Base-by-base conservation (phyloP, 2,888 invertebrate genomes). In the Brenthis hecate region DNA sequence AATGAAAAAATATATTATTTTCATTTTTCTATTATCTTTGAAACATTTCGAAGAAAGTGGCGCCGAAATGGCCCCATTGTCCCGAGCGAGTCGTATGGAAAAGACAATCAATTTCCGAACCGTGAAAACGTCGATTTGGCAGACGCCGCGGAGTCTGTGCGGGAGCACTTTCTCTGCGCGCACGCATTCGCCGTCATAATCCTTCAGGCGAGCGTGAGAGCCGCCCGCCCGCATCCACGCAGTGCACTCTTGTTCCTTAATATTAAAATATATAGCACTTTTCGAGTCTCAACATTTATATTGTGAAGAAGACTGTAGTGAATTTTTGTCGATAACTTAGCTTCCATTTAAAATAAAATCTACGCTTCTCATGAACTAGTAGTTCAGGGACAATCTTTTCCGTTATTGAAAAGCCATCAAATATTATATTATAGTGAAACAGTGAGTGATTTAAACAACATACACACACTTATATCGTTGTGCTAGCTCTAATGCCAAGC, bases 101-200 rank as follows among this genome's bases (percentile, higher is more conserved):
- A 89, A 89, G 85, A 82, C 78, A 81, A 84, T 87, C 80, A 83
- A 86, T 90, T 88, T 86, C 77, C 83, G 85, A 85, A 85, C 85
- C 89, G 86, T 88, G 88, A 90, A 91, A 89, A 89, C 85, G 82
- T 75, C 82, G 82, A 86, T 88, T 91, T 89, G 92, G 89, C 90
- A 91, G 92, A 88, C 92, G 89, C 84, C 89, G 85, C 85, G 84
- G 88, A 91, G 92, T 92, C 92, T 92, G 91, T 85, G 86, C 87
- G 79, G 83, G 85, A 86, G 80, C 84, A 91, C 92, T 92, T 92
- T 91, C 92, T 89, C 91, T 86, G 90, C 85, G 85, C 85, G 80
- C 80, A 81, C 83, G 78, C 82, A 81, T 76, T 78, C 64, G 75
- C 77, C 75, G 76, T 74, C 77, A 77, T 76, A 79, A 81, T 82